Conservation (phyloP, 1,140 invertebrate species). For the Drosophila kurseongensis region DNA sequence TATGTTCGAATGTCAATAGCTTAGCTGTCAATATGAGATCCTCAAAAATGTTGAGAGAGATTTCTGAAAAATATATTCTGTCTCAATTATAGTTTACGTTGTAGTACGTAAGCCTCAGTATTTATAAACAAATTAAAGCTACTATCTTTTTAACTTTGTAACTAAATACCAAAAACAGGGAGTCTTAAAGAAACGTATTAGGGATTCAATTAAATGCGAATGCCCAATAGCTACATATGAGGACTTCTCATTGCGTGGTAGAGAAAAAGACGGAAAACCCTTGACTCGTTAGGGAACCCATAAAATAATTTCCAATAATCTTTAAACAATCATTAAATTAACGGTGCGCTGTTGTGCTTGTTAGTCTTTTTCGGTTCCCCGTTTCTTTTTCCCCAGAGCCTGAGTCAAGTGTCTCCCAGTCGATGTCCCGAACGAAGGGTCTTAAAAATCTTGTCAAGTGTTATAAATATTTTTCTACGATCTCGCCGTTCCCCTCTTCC, state of each 20-base stretch:
- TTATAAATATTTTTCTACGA: conserved; percentile 79
- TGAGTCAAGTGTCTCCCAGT: conserved; percentile 65
- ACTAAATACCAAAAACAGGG: no score
- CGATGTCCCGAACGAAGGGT: conserved; percentile 24
- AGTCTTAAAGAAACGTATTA: background rate
- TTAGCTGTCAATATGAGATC: no score
- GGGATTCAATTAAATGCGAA: background rate
- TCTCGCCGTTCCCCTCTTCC: conserved; percentile 24
- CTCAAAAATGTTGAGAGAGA: no score
- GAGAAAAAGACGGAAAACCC: conserved; percentile 40
- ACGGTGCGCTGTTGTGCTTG: conserved; percentile 64
- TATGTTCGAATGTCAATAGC: no score
- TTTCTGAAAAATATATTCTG: no score
- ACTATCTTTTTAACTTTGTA: no score
- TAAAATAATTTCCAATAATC: conserved; percentile 82
- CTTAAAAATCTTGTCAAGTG: conserved; percentile 77
- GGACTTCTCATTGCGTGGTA: conserved; percentile 7
- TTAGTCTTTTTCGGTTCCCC: conserved; percentile 32
- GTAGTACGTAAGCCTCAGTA: background rate
- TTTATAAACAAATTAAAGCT: no score
- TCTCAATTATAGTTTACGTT: no score
- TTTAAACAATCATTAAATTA: conserved; percentile 81
- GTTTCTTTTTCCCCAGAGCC: conserved; percentile 13
- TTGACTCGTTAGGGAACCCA: conserved; percentile 69
- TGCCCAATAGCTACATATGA: background rate